These are phyloP conservation scores for Pocota personata DNA, from an alignment of 2,888 invertebrate species.

Conservation along the genomic window DNA sequence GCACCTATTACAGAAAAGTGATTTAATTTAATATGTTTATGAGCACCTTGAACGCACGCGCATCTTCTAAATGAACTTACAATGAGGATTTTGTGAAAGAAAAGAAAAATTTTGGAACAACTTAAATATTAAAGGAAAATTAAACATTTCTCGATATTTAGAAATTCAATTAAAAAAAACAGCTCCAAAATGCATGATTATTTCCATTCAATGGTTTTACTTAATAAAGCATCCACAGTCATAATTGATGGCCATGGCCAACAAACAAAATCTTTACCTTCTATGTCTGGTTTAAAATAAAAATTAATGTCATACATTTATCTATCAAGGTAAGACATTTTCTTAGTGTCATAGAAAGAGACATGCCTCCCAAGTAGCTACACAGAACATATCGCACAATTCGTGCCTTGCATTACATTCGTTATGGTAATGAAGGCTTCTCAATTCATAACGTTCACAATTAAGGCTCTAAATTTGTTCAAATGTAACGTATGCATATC, in stretches of 20 bases:
- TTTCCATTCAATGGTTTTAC: too few relatives aligned
- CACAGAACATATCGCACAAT: background rate
- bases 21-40: background rate
- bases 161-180: too few relatives aligned
- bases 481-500: background rate
- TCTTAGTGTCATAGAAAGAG: background rate
- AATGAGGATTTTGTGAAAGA: background rate
- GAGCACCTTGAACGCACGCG: background rate
- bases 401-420: background rate
- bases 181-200: too few relatives aligned
- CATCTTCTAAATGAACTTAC: too few relatives aligned
- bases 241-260: background rate
- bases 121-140: too few relatives aligned
- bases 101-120: too few relatives aligned
- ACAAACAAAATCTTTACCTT: background rate
- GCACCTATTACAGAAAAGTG: background rate
- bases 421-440: slow-evolving; percentile 23
- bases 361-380: background rate
- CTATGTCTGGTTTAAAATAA: background rate
- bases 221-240: too few relatives aligned
- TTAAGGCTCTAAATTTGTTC: background rate
- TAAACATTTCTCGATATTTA: too few relatives aligned
- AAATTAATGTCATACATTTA: background rate
- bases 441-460: slow-evolving; percentile 17
- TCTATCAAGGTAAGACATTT: too few relatives aligned